Evolutionary conservation across 2,113 vertebrate species (phyloP), one percentile per base, ranked within the genome.

Genomic region (Alethe diademata): DNA sequence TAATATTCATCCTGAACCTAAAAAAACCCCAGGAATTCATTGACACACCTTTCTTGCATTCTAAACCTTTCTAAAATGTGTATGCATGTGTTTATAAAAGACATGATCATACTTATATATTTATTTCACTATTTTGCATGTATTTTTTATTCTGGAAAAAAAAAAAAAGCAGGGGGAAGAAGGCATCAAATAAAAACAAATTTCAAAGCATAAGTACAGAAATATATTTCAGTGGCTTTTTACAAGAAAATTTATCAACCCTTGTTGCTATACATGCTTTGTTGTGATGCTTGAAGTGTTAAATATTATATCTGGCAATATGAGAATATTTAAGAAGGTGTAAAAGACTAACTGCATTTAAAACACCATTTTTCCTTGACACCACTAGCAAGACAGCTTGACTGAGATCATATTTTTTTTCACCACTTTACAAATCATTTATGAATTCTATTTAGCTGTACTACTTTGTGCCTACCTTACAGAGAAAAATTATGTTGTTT

Each of bases 161-260:
- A 62, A 15, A 54, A 61, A 51, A 54, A 45, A 24, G 4, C 2
- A 20, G 2, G 9, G 5, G 9, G 3, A 35, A n/a, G 4, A 66
- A 43, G 18, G 1, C 4, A 3, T 13, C 61, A 86, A 84, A n/a
- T 33, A 40, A 53, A 76, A 73, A 51, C 4, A 90, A 95, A 91
- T 50, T 80, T 94, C 61, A 73, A 93, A 79, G 36, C 60, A 16
- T 72, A 94, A 92, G 58, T 29, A 25, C 22, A 43, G 61, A 91
- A 67, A 74, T 90, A 78, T 71, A 47, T 86, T 96, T 93, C 40
- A 18, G 3, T 60, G 8, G 2, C 19, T 87, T 93, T 84, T 92
- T 93, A 66, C 45, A 79, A 88, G 33, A 73, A 94, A 96, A 96
- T 94, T 73, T 64, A 78, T 90, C 48, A 91, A 56, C 15, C 28